phyloP scores from a whole-genome alignment of 2,888 invertebrate species.

The Polymixis lichenea region DNA sequence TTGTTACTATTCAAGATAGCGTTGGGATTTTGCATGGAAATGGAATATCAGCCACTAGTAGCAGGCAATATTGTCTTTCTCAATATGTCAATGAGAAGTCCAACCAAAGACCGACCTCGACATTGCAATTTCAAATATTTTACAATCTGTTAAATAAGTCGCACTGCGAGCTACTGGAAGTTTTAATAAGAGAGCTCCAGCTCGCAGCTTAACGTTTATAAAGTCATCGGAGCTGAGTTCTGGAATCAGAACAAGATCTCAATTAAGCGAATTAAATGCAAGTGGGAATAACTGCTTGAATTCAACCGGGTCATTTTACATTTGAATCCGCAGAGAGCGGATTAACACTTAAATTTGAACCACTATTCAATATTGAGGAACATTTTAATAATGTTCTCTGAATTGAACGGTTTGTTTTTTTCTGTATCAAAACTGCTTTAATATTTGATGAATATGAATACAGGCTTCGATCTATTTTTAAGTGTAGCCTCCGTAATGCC shows the following conservation, averaged over 20 bases:
- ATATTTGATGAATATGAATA: neutral
- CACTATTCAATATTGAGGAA: neutral
- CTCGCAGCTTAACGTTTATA: slow-evolving; percentile 27
- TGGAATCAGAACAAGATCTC: slow-evolving; percentile 26
- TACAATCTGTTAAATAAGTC: slow-evolving; percentile 27
- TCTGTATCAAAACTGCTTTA: slow-evolving; percentile 1
- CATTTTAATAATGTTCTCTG: neutral
- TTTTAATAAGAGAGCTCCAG: slow-evolving; percentile 14
- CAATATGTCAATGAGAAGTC: neutral
- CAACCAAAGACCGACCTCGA: neutral
- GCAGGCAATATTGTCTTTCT: neutral
- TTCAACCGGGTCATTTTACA: neutral
- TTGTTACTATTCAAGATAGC: slow-evolving; percentile 36
- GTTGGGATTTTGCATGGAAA: neutral
- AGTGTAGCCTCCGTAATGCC: neutral
- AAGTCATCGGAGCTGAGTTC: slow-evolving; percentile 21
- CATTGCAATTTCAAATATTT: neutral
- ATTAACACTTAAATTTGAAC: neutral
- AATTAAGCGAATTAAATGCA: slow-evolving; percentile 45
- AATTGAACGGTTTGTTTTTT: slow-evolving; percentile 4
- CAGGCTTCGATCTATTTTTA: neutral
- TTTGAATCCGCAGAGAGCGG: neutral
- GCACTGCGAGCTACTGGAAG: slow-evolving; percentile 18
- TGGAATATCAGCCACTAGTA: neutral
- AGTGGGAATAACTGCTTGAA: slow-evolving; percentile 7